These are phyloP conservation scores for Sinocyclocheilus maitianheensis DNA, from an alignment of 2,113 vertebrate species.

Conservation along the genomic window DNA sequence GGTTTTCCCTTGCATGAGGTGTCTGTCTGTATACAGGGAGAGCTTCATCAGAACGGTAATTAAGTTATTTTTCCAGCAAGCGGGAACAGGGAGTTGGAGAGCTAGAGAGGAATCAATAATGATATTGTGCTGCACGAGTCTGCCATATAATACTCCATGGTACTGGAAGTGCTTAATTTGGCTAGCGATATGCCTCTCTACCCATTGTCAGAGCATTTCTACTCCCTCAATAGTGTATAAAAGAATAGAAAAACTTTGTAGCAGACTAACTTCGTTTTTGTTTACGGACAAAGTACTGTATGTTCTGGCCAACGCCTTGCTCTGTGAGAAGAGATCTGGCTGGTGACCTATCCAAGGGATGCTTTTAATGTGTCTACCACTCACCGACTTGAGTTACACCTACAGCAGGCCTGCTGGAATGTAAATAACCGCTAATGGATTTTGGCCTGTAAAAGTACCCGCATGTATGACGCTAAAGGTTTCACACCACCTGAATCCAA, in stretches of 20 bases:
- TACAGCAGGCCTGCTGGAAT: constrained; percentile 60
- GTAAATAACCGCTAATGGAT: constrained; percentile 71
- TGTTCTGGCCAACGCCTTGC: background rate
- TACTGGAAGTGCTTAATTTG: constrained; percentile 79
- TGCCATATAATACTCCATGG: constrained; percentile 73
- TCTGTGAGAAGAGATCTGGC: background rate
- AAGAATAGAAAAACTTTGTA: constrained; percentile 53
- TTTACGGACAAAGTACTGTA: background rate
- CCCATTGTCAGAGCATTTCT: constrained; percentile 65
- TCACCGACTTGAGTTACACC: constrained; percentile 59
- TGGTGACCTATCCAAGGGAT: constrained; percentile 8
- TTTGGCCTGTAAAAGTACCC: constrained; percentile 70
- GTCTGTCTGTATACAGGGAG: constrained; percentile 62
- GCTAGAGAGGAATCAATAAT: constrained; percentile 76
- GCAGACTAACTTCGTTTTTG: constrained; percentile 48
- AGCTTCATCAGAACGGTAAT: constrained; percentile 75
- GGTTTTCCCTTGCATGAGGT: constrained; percentile 59
- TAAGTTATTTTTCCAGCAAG: constrained; percentile 75
- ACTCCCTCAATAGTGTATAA: background rate
- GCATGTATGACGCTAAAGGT: constrained; percentile 65
- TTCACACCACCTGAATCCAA: constrained; percentile 69
- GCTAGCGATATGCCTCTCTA: constrained; percentile 71
- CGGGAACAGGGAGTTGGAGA: constrained; percentile 72
- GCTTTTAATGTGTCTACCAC: constrained; percentile 21
- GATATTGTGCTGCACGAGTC: constrained; percentile 74